A percentile compares a stretch with the other conserved stretches of the same genome.
phyloP scores from a whole-genome alignment of 2,888 invertebrate genomes.

The Drosophila macrospina region DNA sequence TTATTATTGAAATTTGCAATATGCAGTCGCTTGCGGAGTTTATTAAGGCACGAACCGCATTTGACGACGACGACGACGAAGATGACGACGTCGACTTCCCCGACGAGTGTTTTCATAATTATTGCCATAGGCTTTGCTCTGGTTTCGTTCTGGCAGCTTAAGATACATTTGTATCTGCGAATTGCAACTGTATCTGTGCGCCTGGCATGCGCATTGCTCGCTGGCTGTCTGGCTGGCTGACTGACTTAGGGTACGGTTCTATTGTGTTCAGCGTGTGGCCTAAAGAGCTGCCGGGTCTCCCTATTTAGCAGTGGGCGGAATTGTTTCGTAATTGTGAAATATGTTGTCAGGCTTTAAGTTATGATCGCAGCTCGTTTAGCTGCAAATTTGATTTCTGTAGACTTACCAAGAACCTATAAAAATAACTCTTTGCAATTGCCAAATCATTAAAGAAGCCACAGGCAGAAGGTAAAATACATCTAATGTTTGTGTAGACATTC shows the following conservation, averaged over 20 bases:
- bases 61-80: conserved; percentile 48
- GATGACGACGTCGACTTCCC: no score
- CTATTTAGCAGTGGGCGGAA: conserved; percentile 73
- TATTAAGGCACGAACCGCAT: conserved; percentile 72
- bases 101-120: conserved; percentile 74
- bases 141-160: conserved; percentile 69
- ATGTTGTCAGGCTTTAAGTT: conserved; percentile 71
- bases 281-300: conserved; percentile 61
- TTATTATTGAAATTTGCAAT: conserved; percentile 74
- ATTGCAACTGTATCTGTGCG: conserved; percentile 20
- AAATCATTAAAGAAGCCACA: background rate
- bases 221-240: no score
- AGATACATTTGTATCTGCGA: conserved; percentile 37
- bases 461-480: background rate
- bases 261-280: conserved; percentile 56
- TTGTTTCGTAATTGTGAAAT: conserved; percentile 78
- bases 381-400: conserved; percentile 49
- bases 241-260: conserved; percentile 54
- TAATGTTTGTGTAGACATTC: conserved; percentile 1
- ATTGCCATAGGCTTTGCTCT: conserved; percentile 78
- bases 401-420: conserved; percentile 4
- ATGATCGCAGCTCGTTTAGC: conserved; percentile 55
- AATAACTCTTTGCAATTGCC: conserved; percentile 5
- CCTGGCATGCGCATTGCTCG: conserved; percentile 57
- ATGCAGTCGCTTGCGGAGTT: conserved; percentile 66